phyloP scores from a whole-genome alignment of 2,797 vertebrate species.

The Spinus olivaceus region DNA sequence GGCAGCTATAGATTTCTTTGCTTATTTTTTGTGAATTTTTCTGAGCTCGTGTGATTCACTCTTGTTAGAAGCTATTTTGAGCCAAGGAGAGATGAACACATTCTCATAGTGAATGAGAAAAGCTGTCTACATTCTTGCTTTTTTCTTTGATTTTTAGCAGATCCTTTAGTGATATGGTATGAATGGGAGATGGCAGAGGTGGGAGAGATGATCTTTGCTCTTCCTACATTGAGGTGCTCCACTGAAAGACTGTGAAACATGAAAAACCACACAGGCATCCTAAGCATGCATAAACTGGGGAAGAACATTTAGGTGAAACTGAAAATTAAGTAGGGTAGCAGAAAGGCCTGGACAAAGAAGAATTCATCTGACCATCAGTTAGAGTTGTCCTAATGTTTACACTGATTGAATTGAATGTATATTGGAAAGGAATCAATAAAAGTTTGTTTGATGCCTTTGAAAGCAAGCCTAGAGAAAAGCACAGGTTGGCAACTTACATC shows the following conservation, averaged over 20 bases:
- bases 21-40: conserved; percentile 75
- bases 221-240: neutral
- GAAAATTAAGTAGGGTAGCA: neutral
- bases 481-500: neutral
- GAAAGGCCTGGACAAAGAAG: neutral
- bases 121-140: conserved; percentile 29
- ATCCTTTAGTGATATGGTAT: neutral
- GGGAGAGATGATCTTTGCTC: neutral
- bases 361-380: neutral
- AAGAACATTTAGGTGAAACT: neutral
- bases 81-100: conserved; percentile 56
- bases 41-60: conserved; percentile 68
- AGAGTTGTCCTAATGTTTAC: neutral
- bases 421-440: neutral
- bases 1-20: conserved; percentile 75
- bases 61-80: conserved; percentile 75
- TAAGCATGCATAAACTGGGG: neutral
- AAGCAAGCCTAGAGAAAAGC: neutral
- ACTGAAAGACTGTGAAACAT: neutral
- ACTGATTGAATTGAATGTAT: neutral
- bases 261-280: neutral
- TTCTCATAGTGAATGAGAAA: conserved; percentile 54
- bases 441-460: neutral
- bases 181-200: neutral
- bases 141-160: neutral